phyloP scores from a whole-genome alignment of 2,113 vertebrate species.

The Heterotilapia buettikoferi region DNA sequence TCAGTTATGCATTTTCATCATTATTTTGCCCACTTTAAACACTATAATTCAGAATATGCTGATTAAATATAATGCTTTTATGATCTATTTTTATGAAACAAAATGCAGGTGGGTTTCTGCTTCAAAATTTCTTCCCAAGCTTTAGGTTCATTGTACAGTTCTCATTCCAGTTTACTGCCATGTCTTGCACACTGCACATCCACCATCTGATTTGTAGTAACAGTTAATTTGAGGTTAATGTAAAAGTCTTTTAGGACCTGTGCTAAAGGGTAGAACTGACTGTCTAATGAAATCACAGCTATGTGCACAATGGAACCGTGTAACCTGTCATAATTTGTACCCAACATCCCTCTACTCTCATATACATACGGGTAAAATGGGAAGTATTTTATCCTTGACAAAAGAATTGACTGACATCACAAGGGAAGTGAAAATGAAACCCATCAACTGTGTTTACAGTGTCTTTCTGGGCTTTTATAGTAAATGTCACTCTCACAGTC shows the following conservation, averaged over 20 bases:
- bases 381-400: conserved; percentile 17
- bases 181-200: background rate
- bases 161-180: background rate
- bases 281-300: background rate
- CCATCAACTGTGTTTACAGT: background rate
- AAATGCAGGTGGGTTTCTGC: background rate
- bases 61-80: background rate
- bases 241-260: background rate
- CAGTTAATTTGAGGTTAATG: background rate
- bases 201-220: background rate
- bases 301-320: background rate
- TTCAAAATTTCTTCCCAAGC: background rate
- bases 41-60: background rate
- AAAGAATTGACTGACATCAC: background rate
- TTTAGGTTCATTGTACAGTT: background rate
- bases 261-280: background rate
- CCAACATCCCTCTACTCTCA: background rate
- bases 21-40: background rate
- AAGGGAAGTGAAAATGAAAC: conserved; percentile 49
- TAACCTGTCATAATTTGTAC: background rate
- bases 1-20: background rate
- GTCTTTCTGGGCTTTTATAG: background rate
- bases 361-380: background rate
- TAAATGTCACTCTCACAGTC: background rate
- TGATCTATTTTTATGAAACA: background rate